Conservation (phyloP, 2,888 invertebrate genomes). For the Lasioglossum zephyrum region DNA sequence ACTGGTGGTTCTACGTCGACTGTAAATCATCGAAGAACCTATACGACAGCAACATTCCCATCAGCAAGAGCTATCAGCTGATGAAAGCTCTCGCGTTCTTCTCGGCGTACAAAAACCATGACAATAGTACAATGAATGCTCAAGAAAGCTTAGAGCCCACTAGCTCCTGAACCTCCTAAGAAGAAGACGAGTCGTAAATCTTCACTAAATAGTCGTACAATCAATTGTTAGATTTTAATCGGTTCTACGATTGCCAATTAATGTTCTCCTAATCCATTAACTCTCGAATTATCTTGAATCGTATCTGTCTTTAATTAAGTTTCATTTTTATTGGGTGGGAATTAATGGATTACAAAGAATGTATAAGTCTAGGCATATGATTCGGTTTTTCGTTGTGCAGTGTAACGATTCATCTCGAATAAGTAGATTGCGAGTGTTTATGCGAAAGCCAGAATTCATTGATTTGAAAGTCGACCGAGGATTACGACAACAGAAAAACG, state of each 20-base stretch:
- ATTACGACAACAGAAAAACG: not conserved
- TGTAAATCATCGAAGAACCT: constrained; percentile 92
- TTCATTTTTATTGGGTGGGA: not conserved
- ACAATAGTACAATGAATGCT: constrained; percentile 74
- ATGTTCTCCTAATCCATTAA: constrained; percentile 53
- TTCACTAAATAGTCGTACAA: constrained; percentile 17
- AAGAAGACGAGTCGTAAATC: not conserved
- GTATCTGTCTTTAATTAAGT: not conserved
- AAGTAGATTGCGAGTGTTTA: not conserved
- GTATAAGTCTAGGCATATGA: constrained; percentile 19
- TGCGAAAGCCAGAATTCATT: not conserved
- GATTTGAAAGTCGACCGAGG: not conserved
- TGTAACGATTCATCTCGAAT: constrained; percentile 3
- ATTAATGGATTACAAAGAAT: constrained; percentile 42
- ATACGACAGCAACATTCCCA: constrained; percentile 95
- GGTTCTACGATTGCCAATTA: constrained; percentile 53
- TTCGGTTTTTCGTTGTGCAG: not conserved
- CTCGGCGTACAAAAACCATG: constrained; percentile 92
- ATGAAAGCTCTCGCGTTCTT: constrained; percentile 96
- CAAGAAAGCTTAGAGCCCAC: constrained; percentile 55
- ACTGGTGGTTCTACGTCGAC: constrained; percentile 98
- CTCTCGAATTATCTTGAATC: constrained; percentile 13
- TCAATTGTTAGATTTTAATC: constrained; percentile 26
- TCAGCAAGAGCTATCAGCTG: constrained; percentile 95
- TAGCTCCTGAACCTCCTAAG: constrained; percentile 27